These are phyloP conservation scores for Hemistola chrysoprasaria DNA, from an alignment of 2,888 invertebrate genomes.

Conservation along the genomic window DNA sequence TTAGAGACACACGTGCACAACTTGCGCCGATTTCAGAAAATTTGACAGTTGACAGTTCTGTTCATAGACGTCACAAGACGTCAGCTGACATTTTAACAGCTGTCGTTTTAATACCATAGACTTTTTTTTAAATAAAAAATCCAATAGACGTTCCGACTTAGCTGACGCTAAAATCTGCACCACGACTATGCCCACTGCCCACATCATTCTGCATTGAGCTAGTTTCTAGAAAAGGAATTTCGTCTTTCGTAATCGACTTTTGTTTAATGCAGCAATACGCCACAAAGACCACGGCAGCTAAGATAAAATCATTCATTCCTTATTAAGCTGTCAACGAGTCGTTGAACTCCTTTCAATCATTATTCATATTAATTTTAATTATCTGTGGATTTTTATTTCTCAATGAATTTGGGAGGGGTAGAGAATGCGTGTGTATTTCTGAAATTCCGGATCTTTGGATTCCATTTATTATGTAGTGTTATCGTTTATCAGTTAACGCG, in stretches of 20 bases:
- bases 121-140: neutral
- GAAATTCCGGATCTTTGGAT: slow-evolving; percentile 61
- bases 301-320: slow-evolving; percentile 20
- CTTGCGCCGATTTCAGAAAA: slow-evolving; percentile 12
- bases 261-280: no score
- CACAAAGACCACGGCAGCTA: no score
- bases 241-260: no score
- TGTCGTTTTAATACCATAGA: slow-evolving; percentile 1
- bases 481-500: slow-evolving; percentile 49
- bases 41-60: slow-evolving; percentile 1
- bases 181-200: no score
- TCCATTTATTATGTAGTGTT: slow-evolving; percentile 56
- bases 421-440: slow-evolving; percentile 76
- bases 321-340: slow-evolving; percentile 28
- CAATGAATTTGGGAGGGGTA: slow-evolving; percentile 78
- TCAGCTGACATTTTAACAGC: neutral
- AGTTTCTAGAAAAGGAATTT: no score
- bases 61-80: neutral
- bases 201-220: no score
- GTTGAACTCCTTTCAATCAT: slow-evolving; percentile 37
- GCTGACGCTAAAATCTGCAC: no score
- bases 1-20: slow-evolving; percentile 24
- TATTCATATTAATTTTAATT: slow-evolving; percentile 33
- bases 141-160: no score
- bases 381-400: slow-evolving; percentile 72